phyloP scores from a whole-genome alignment of 2,113 vertebrate species.

The Donacobius atricapilla region DNA sequence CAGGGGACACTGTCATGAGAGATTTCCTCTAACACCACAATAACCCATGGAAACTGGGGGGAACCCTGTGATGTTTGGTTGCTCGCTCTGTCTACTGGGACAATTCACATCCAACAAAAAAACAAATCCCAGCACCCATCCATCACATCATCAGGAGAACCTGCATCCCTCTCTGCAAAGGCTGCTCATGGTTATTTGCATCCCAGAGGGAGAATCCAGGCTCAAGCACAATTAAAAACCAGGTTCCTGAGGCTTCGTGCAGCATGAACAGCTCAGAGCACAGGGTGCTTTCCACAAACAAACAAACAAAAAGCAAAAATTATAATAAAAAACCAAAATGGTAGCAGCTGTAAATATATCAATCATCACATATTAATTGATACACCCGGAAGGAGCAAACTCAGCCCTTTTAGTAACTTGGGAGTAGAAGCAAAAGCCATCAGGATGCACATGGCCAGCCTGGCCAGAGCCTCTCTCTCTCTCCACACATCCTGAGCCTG shows the following conservation, averaged over 20 bases:
- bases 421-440: not conserved
- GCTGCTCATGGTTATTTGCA: not conserved
- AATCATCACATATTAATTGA: not conserved
- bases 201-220: not conserved
- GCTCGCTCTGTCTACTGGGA: fast-evolving
- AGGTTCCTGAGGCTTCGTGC: fast-evolving
- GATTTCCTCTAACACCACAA: not conserved
- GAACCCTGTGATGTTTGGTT: not conserved
- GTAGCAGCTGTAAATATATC: not conserved
- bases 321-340: not conserved
- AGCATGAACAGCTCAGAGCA: not conserved
- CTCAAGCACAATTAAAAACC: not conserved
- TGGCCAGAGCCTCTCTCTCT: not conserved
- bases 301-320: not conserved
- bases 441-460: not conserved
- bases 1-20: fast-evolving
- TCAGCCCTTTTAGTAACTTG: not conserved
- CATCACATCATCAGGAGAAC: not conserved
- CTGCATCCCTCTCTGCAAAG: not conserved
- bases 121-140: not conserved
- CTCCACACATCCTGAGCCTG: not conserved
- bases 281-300: not conserved
- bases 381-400: not conserved
- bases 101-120: not conserved
- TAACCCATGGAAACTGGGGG: not conserved